Evolutionary conservation across 2,113 vertebrate species (phyloP).

Genomic region (Nipponia nippon): DNA sequence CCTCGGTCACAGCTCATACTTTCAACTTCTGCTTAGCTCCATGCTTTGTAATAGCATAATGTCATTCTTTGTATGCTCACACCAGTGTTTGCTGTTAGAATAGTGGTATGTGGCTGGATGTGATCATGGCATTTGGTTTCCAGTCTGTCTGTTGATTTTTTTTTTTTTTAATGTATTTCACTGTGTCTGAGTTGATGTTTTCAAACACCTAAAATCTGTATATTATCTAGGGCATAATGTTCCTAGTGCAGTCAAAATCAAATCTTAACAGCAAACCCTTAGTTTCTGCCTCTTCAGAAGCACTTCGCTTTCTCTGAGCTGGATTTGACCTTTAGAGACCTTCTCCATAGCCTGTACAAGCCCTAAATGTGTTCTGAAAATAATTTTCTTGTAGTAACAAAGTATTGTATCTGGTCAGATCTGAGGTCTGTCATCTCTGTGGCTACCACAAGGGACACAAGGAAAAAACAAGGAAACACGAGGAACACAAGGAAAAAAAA

Average conservation of each 20-base stretch:
- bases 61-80: neutral
- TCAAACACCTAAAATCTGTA: neutral
- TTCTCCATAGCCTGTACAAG: neutral
- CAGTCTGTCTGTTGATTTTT: neutral
- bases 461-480: too few relatives aligned
- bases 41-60: neutral
- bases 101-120: neutral
- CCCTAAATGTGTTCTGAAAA: neutral
- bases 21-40: neutral
- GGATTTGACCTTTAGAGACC: neutral
- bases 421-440: neutral
- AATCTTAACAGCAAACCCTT: neutral
- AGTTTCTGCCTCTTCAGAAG: neutral
- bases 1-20: neutral
- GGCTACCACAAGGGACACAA: neutral
- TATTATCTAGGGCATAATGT: neutral
- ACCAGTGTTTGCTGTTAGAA: neutral
- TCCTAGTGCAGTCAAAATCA: neutral
- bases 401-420: neutral
- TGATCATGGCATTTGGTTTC: neutral
- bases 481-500: too few relatives aligned
- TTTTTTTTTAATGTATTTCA: neutral
- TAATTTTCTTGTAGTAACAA: neutral
- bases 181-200: neutral
- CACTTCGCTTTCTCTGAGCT: neutral